A percentile compares a stretch with the other conserved stretches of the same genome.
Evolutionary conservation across 1,140 invertebrate species (phyloP).

Genomic region (Capitella teleta): DNA sequence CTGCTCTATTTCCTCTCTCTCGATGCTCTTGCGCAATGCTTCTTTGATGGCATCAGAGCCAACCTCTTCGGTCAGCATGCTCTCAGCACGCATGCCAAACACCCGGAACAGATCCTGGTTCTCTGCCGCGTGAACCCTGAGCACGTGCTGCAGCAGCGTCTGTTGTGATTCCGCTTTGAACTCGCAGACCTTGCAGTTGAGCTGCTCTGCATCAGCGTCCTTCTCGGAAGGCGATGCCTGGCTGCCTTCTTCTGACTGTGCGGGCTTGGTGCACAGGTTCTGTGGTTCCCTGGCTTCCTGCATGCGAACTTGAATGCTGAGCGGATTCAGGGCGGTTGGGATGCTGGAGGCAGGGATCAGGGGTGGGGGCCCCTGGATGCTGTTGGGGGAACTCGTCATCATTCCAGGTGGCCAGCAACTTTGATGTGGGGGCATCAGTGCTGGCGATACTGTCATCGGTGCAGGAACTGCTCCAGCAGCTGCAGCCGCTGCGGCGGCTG

Average conservation of each 20-base stretch:
- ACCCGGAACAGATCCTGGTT: constrained; percentile 36
- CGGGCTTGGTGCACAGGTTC: background rate
- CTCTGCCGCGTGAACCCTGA: constrained; percentile 39
- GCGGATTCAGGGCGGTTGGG: constrained; percentile 2
- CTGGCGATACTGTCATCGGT: constrained; percentile 17
- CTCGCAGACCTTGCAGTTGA: constrained; percentile 42
- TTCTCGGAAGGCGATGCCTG: background rate
- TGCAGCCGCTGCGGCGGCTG: constrained; percentile 14
- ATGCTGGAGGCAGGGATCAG: constrained; percentile 15
- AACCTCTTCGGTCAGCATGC: constrained; percentile 24
- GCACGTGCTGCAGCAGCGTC: constrained; percentile 37
- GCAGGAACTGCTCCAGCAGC: background rate
- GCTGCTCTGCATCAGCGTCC: background rate
- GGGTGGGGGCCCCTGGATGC: constrained; percentile 16
- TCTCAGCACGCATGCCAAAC: constrained; percentile 28
- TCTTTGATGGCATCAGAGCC: constrained; percentile 2
- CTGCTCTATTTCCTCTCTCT: background rate
- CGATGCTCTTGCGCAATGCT: background rate
- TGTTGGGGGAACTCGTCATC: background rate
- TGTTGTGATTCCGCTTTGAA: constrained; percentile 35
- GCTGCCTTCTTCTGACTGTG: background rate
- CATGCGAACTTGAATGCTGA: background rate
- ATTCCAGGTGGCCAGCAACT: constrained; percentile 17
- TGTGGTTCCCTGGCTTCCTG: background rate
- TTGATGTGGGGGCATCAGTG: constrained; percentile 20